Base-by-base conservation (phyloP, 2,113 vertebrate species). In the Vidua macroura region DNA sequence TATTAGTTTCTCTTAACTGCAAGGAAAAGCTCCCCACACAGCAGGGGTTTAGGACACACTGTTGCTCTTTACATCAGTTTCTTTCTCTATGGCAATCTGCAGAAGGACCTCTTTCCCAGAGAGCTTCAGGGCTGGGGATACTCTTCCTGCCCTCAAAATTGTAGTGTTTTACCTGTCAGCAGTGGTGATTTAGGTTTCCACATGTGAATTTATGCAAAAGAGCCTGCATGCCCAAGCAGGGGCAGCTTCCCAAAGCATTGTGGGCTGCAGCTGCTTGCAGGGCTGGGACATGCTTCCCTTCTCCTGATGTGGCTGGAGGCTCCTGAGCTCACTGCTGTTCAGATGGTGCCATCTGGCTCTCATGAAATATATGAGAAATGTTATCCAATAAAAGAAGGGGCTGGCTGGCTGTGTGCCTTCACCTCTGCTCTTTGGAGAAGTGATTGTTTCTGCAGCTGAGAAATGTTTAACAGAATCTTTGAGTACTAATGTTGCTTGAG, bases 261-360 rank as follows among this genome's bases (percentile, higher is more conserved):
- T 16, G 51, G n/a, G 49, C 51, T 85, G 82, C 44, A 85, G 53
- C 37, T 66, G 59, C 31, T 66, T 3, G 1, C 67, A 7, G 67
- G 25, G 58, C 88, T 46, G 58, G 85, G 76, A 41, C 43, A 15
- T 2, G 4, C 37, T 72, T 60, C 67, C 75, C 55, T 59, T 24
- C 22, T 6, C 9, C 74, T 58, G 83, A 2, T 21, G 86, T 60
- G 91, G 86, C 79, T 66, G 51, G 17, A 77, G 72, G 83, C 60
- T 93, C 49, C 88, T n/a, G 24, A 88, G 69, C 81, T 94, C 90
- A 28, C 96, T 91, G 93, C 87, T 73, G 82, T 56, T 95, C 94
- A 52, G 63, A 90, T 90, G 95, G 93, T 97, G 96, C 96, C 95
- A 95, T 88, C 93, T 94, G 96, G 96, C 94, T 97, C 92, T 83